phyloP scores from a whole-genome alignment of 2,113 vertebrate species.

The Parus major region DNA sequence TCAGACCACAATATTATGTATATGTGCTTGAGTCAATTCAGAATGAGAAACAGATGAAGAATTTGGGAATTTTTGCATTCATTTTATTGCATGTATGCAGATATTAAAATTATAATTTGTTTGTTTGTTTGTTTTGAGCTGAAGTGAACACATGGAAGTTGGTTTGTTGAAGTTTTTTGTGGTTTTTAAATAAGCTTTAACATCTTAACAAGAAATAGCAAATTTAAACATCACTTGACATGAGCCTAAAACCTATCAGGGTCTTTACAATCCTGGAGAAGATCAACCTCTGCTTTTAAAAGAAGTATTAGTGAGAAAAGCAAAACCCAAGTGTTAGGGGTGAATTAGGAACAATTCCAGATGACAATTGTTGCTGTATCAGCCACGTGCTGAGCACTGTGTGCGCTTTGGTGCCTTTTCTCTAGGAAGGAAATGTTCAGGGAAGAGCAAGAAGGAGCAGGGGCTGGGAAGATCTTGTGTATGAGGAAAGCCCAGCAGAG shows the following conservation, averaged over 20 bases:
- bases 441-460: background rate
- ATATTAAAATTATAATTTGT: background rate
- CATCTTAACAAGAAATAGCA: background rate
- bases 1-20: background rate
- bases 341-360: background rate
- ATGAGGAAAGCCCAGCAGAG: rapidly evolving
- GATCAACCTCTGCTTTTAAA: background rate
- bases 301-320: background rate
- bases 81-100: background rate
- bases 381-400: rapidly evolving
- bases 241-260: background rate
- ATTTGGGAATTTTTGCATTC: background rate
- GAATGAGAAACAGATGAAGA: slow-evolving; percentile 2
- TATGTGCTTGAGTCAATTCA: background rate
- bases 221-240: background rate
- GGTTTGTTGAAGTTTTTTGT: background rate
- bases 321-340: background rate
- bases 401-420: background rate
- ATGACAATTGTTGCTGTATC: background rate
- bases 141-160: background rate
- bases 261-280: background rate
- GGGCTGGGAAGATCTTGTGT: background rate
- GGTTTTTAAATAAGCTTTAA: background rate
- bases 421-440: background rate
- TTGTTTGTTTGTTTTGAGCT: background rate